phyloP scores from a whole-genome alignment of 2,113 vertebrate species.

The Lophius piscatorius region DNA sequence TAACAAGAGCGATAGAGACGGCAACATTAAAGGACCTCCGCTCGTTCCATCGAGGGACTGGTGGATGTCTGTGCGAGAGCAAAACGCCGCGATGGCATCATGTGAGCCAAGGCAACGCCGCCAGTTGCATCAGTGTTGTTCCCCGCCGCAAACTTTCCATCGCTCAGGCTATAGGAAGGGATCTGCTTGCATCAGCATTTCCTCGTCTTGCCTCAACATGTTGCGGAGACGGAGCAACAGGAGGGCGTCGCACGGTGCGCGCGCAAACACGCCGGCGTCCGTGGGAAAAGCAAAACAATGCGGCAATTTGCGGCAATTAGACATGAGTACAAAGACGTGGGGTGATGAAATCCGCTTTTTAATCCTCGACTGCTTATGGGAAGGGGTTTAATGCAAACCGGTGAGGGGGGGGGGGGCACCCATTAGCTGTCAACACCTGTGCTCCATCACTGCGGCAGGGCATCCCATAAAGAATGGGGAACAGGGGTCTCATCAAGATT shows the following conservation, averaged over 20 bases:
- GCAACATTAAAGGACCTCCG: constrained; percentile 60
- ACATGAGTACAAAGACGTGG: too few species aligned
- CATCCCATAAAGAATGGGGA: too few species aligned
- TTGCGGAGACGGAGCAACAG: constrained; percentile 12
- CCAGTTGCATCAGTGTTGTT: constrained; percentile 62
- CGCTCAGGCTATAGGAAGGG: constrained; percentile 7
- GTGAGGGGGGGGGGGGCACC: too few species aligned
- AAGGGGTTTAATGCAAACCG: constrained; percentile 19
- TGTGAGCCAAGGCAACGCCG: constrained; percentile 1
- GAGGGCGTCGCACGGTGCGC: not conserved
- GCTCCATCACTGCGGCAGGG: too few species aligned
- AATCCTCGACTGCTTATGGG: not conserved
- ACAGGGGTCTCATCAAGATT: too few species aligned
- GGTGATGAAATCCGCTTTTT: constrained; percentile 49
- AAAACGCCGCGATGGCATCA: not conserved
- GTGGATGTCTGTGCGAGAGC: constrained; percentile 18
- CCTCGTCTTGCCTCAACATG: constrained; percentile 55
- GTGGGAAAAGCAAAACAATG: constrained; percentile 2
- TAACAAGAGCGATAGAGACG: constrained; percentile 61
- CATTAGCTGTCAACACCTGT: too few species aligned
- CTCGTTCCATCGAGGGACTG: constrained; percentile 48
- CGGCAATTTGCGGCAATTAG: constrained; percentile 38
- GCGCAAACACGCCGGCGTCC: constrained; percentile 27
- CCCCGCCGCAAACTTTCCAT: constrained; percentile 21
- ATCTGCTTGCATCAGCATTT: constrained; percentile 67